Percentiles rank a stretch among this genome's conserved stretches.
Evolutionary conservation across 2,888 invertebrate species (phyloP).

Genomic region (Abrostola triplasia): DNA sequence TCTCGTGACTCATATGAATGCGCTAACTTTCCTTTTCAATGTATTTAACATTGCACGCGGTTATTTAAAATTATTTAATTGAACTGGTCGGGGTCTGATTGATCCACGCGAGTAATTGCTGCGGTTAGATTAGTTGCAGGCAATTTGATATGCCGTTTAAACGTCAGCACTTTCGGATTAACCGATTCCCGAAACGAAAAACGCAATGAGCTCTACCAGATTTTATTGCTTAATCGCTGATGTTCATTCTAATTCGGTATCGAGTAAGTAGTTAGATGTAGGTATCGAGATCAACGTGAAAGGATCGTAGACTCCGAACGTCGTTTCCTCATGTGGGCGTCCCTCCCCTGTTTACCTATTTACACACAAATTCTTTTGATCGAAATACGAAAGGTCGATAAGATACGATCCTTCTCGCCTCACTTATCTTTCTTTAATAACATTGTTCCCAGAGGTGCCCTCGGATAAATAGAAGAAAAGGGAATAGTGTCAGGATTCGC

Average conservation of each 20-base stretch:
- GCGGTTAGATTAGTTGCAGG: slow-evolving; percentile 38
- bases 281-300: slow-evolving; percentile 21
- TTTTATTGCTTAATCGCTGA: slow-evolving; percentile 51
- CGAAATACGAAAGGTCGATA: slow-evolving; percentile 63
- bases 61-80: slow-evolving; percentile 46
- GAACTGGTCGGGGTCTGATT: slow-evolving; percentile 33
- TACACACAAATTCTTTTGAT: slow-evolving; percentile 57
- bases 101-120: slow-evolving; percentile 33
- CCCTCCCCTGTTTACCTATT: slow-evolving; percentile 56
- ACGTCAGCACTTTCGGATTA: slow-evolving; percentile 52
- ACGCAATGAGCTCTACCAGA: slow-evolving; percentile 39
- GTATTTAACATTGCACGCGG: slow-evolving; percentile 44
- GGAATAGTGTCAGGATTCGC: slow-evolving; percentile 70
- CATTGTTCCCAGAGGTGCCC: slow-evolving; percentile 79
- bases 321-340: slow-evolving; percentile 33
- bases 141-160: slow-evolving; percentile 51
- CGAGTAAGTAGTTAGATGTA: slow-evolving; percentile 12
- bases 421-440: slow-evolving; percentile 79
- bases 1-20: slow-evolving; percentile 75
- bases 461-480: slow-evolving; percentile 71
- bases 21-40: slow-evolving; percentile 77
- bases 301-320: slow-evolving; percentile 19
- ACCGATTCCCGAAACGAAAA: slow-evolving; percentile 34
- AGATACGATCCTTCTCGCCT: slow-evolving; percentile 61
- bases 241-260: slow-evolving; percentile 28